Evolutionary conservation across 1,140 invertebrate genomes (phyloP), one percentile per base, ranked within the genome.

Genomic region (Hypothenemus hampei): DNA sequence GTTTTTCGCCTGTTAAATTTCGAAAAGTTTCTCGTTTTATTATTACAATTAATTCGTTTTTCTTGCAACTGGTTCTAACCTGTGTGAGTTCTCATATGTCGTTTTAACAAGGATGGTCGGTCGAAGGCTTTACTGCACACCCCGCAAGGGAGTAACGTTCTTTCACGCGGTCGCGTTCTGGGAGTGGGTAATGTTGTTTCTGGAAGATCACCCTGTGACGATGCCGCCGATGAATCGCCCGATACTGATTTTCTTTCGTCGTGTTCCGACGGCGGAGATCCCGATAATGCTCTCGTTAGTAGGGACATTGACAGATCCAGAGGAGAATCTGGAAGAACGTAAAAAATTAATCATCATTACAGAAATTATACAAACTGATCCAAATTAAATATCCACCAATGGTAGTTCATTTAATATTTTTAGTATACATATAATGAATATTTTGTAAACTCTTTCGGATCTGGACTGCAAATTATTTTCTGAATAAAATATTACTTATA

Each of bases 41-140:
- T n/a, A n/a, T n/a, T n/a, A 43, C 21, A 23, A 43, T 43, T 15
- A 10, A 10, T 10, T 1, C 23, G 6, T 5, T 8, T 3, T 8
- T 23, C 23, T 23, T 0, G 5, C 10, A 24, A 11, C 19, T 16
- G 6, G 16, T 31, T 10, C 20, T 60, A 73, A 89, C 86, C 87
- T 63, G 89, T 91, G 65, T 92, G 89, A 0, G 89, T 91, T 59
- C 89, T 75, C 85, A 91, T 89, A 67, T 93, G 89, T 58, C 89
- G 74, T 65, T 91, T 90, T 2, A 93, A 73, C 20, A 92, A 72
- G 0, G 87, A 93, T 0, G 92, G 93, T 51, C 92, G 75, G 65
- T 95, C 93, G 69, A 96, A 96, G 1, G 88, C 89, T 74, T 94
- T 94, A 33, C 86, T 82, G 68, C 91, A 94, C 3, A 91, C 86